Evolutionary conservation across 2,113 vertebrate species (phyloP).

Genomic region (Microtus pennsylvanicus): DNA sequence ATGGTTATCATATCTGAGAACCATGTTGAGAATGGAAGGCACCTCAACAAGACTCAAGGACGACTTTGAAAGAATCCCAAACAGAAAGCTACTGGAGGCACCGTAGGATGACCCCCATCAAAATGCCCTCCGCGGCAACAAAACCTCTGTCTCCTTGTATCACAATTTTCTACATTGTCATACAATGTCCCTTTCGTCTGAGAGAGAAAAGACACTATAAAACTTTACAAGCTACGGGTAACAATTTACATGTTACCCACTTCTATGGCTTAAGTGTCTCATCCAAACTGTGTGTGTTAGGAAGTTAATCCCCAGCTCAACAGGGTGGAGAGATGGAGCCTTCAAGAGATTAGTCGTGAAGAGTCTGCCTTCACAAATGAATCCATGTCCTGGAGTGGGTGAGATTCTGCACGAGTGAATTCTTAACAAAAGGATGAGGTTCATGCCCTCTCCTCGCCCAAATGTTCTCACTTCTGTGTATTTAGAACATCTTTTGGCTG

Average conservation of each 20-base stretch:
- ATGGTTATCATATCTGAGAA: not conserved
- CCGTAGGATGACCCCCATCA: not conserved
- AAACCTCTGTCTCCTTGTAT: constrained; percentile 7
- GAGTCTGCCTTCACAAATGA: not conserved
- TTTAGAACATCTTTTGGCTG: not conserved
- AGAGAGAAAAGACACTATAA: not conserved
- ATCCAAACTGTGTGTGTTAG: not conserved
- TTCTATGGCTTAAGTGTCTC: not conserved
- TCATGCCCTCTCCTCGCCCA: not conserved
- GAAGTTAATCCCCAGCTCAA: not conserved
- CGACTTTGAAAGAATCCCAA: not conserved
- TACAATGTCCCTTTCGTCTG: not conserved
- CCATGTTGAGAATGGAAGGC: constrained; percentile 19
- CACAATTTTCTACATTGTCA: not conserved
- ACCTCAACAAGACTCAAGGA: constrained; percentile 5
- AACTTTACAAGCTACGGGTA: not conserved
- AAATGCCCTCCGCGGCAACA: not conserved
- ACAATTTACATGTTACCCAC: not conserved
- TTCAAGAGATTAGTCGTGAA: not conserved
- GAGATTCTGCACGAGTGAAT: not conserved
- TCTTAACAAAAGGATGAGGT: not conserved
- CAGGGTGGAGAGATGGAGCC: not conserved
- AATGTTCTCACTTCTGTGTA: not conserved
- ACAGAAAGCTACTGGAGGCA: not conserved
- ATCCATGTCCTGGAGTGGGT: not conserved